These are phyloP conservation scores for Drosophila tropicalis DNA, from an alignment of 1,140 invertebrate genomes.

Conservation along the genomic window DNA sequence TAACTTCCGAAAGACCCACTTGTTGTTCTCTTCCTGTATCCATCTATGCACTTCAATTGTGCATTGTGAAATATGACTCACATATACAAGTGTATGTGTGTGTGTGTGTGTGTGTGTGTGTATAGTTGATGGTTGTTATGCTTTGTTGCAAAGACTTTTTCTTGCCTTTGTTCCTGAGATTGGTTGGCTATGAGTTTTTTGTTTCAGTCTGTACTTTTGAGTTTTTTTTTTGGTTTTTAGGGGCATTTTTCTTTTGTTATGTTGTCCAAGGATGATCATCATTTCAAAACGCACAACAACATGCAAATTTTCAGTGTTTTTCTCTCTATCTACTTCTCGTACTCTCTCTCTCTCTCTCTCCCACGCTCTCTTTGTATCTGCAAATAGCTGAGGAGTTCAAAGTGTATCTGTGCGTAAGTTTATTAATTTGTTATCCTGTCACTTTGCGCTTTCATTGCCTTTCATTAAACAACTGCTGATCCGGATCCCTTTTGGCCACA, in stretches of 20 bases:
- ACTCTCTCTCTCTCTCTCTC: not conserved
- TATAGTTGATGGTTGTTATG: no score
- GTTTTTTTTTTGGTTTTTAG: not conserved
- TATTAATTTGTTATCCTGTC: conserved; percentile 80
- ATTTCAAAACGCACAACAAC: no score
- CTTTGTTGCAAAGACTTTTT: no score
- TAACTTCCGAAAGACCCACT: conserved; percentile 1
- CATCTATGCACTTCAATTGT: not conserved
- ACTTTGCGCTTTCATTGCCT: conserved; percentile 75
- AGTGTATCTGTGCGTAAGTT: conserved; percentile 49
- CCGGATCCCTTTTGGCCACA: conserved; percentile 1
- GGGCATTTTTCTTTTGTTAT: not conserved
- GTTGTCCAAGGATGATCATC: no score
- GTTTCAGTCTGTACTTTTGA: not conserved
- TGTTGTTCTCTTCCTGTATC: conserved; percentile 9
- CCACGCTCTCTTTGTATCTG: not conserved
- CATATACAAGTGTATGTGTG: not conserved
- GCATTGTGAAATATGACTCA: not conserved
- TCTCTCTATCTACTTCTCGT: not conserved
- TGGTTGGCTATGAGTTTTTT: not conserved
- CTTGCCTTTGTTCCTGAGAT: not conserved
- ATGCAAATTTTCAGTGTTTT: not conserved
- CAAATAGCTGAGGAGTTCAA: conserved; percentile 2
- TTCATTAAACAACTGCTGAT: conserved; percentile 58
- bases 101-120: no score